Conservation (phyloP, 2,797 vertebrate genomes). For the Cynopterus sphinx region DNA sequence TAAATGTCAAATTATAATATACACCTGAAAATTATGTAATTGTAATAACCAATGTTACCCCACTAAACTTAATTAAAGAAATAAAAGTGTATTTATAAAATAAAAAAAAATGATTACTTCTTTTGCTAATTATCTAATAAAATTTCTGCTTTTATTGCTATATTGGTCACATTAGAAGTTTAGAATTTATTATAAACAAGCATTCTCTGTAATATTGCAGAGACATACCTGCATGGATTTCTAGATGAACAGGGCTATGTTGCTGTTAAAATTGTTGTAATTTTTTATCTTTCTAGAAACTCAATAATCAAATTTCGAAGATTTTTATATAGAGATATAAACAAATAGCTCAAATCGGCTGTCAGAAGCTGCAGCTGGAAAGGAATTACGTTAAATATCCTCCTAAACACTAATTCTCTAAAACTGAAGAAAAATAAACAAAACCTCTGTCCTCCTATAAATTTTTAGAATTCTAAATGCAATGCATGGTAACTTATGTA, state of each 20-base stretch:
- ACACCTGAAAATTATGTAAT: too few species aligned
- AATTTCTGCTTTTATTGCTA: neutral
- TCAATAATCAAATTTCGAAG: neutral
- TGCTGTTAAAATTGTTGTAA: neutral
- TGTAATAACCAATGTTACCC: too few species aligned
- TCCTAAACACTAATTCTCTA: neutral
- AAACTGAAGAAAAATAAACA: neutral
- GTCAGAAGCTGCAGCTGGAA: neutral
- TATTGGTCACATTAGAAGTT: neutral
- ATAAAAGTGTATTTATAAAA: too few species aligned
- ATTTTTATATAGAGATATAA: neutral
- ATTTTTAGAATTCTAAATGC: neutral
- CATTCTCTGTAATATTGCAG: neutral
- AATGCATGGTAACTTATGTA: neutral
- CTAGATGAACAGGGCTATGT: neutral
- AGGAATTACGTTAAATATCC: neutral
- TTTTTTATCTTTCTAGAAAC: neutral
- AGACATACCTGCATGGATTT: neutral
- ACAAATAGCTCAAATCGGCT: neutral
- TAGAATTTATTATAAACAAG: neutral
- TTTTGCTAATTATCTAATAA: neutral
- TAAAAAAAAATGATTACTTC: neutral
- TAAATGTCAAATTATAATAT: too few species aligned
- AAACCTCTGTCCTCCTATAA: neutral
- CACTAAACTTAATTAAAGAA: too few species aligned